phyloP scores from a whole-genome alignment of 2,797 vertebrate genomes.

The Bradypodion pumilum region DNA sequence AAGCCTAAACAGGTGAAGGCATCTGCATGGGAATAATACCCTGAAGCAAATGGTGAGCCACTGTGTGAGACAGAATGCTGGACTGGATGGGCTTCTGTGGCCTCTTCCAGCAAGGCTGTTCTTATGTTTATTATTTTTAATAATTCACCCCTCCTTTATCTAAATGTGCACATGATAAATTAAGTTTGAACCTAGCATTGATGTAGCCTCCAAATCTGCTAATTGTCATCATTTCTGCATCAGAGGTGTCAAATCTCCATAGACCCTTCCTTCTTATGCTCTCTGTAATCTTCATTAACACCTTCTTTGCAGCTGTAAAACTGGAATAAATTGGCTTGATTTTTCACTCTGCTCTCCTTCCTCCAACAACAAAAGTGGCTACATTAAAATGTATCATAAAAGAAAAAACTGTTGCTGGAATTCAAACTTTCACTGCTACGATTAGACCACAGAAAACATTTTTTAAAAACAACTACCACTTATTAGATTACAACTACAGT shows the following conservation, averaged over 20 bases:
- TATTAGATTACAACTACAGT: too few relatives aligned
- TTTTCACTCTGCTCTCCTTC: neutral
- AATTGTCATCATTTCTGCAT: conserved; percentile 3
- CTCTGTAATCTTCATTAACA: neutral
- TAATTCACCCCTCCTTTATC: neutral
- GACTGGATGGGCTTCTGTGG: too few relatives aligned
- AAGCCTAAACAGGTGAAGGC: too few relatives aligned
- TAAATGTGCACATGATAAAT: neutral
- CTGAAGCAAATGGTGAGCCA: too few relatives aligned
- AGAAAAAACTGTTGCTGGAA: conserved; percentile 36
- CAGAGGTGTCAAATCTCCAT: neutral
- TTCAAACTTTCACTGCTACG: neutral
- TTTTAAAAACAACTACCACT: too few relatives aligned
- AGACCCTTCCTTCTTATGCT: fast-evolving
- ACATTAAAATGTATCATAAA: conserved; percentile 29
- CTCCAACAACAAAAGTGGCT: too few relatives aligned
- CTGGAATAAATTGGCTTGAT: neutral
- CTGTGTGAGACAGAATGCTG: too few relatives aligned
- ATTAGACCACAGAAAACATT: too few relatives aligned
- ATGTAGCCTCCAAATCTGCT: neutral
- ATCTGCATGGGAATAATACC: too few relatives aligned
- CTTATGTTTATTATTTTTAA: conserved; percentile 14
- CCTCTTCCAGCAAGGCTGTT: too few relatives aligned
- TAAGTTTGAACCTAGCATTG: neutral
- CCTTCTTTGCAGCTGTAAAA: neutral